phyloP scores from a whole-genome alignment of 2,113 vertebrate genomes.

The Corapipo altera region DNA sequence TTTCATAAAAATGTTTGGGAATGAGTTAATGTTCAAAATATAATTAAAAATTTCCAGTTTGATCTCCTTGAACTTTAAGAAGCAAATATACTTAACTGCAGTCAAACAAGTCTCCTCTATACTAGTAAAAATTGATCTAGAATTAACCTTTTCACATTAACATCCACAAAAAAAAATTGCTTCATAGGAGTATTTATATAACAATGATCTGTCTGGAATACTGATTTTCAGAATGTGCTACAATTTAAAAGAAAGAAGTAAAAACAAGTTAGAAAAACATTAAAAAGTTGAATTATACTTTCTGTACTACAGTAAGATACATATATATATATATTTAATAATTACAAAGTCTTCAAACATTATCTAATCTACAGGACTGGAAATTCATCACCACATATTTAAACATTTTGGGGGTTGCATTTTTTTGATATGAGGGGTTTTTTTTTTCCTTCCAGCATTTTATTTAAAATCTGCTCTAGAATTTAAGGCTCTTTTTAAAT shows the following conservation, averaged over 20 bases:
- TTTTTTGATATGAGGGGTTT: neutral
- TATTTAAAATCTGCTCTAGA: slow-evolving; percentile 27
- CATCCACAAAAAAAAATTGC: neutral
- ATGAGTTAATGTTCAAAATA: neutral
- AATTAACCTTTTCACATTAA: neutral
- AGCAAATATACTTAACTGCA: neutral
- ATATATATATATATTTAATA: too few species aligned
- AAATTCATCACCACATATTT: neutral
- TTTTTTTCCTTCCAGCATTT: neutral
- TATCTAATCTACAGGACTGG: neutral
- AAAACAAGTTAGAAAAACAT: neutral
- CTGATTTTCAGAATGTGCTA: neutral
- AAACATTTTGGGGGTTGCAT: neutral
- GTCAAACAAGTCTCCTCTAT: neutral
- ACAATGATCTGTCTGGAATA: neutral
- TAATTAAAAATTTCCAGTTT: neutral
- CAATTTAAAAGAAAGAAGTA: neutral
- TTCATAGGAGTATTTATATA: neutral
- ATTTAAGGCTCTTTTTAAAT: slow-evolving; percentile 5
- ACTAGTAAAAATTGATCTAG: neutral
- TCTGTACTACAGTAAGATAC: rapidly evolving
- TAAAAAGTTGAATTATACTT: neutral
- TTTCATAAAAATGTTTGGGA: neutral
- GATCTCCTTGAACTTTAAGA: neutral
- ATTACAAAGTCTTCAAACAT: neutral